Conservation (phyloP, 1,140 invertebrate species). For the Drosophila ananassae region DNA sequence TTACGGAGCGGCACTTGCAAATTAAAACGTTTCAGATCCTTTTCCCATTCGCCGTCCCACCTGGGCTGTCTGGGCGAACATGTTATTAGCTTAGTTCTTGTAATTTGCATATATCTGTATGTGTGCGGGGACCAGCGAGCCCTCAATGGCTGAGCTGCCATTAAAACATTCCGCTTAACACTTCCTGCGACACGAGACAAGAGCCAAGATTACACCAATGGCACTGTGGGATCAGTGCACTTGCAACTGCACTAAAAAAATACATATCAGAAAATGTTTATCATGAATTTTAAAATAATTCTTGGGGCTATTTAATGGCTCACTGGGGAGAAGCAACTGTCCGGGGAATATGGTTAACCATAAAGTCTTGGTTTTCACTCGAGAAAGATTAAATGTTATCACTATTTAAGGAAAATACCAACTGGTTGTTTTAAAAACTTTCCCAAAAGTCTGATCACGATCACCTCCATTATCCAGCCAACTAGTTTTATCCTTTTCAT, state of each 20-base stretch:
- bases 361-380: background rate
- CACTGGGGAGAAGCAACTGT: conserved; percentile 5
- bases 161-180: conserved; percentile 82
- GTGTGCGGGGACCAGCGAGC: conserved; percentile 20
- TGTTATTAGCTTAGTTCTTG: conserved; percentile 76
- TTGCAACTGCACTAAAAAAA: background rate
- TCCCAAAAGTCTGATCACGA: no score
- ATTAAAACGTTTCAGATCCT: conserved; percentile 66
- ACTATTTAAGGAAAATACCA: background rate
- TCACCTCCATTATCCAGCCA: conserved; percentile 34
- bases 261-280: conserved; percentile 14
- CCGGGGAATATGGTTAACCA: conserved; percentile 5
- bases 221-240: conserved; percentile 19
- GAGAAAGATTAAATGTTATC: background rate
- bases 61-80: conserved; percentile 50
- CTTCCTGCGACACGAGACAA: conserved; percentile 73
- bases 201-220: conserved; percentile 20
- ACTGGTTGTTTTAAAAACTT: background rate
- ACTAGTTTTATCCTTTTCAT: conserved; percentile 22
- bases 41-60: conserved; percentile 36
- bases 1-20: conserved; percentile 41
- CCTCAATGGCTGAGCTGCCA: conserved; percentile 55
- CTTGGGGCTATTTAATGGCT: conserved; percentile 29
- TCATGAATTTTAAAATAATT: conserved; percentile 1
- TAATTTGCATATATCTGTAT: conserved; percentile 68